Base-by-base conservation (phyloP, 2,797 vertebrate species). In the Siniperca undulata region DNA sequence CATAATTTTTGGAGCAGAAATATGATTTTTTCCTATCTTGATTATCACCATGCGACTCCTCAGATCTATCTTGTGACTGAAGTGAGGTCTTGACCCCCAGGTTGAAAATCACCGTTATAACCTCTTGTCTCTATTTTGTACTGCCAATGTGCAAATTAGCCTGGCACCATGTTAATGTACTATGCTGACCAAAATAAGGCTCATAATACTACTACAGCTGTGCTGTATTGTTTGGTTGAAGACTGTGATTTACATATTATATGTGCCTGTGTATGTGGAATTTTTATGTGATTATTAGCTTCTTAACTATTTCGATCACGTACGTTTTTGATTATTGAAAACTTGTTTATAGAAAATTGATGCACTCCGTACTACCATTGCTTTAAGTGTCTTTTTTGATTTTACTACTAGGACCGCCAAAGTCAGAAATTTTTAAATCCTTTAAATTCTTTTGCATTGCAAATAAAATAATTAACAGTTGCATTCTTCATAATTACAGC, bases 401-500 rank as follows among this genome's bases (percentile, higher is more conserved):
- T 66, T 67, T 48, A 70, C 62, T 40, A 78, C 52, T 20, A 66
- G 34, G 46, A 34, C 40, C 1, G 5, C 64, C 14, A 73, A 34
- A 70, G 20, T 50, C 46, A 62, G 27, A 52, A 16, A 70, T 67
- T 24, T 40, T 27, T 2, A 40, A 53, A 55, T 14, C 22, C 40
- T 20, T 77, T 52, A 19, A 75, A 67, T 27, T 30, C 27, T n/a
- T 19, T 69, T 74, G 55, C 4, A 85, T 66, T 36, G 27, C 40
- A 60, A 81, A 46, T 58, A 38, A 69, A 72, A 64, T 20, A 60
- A 77, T 74, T 68, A 69, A 22, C 56, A 64, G 48, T 61, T 44
- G 17, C 38, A 70, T 24, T 72, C 16, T 19, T 61, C 52, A n/a
- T 70, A 19, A 48, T 70, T 71, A 61, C 44, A 81, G 46, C 80